phyloP scores from a whole-genome alignment of 2,888 invertebrate species.

The Esperia sulphurella region DNA sequence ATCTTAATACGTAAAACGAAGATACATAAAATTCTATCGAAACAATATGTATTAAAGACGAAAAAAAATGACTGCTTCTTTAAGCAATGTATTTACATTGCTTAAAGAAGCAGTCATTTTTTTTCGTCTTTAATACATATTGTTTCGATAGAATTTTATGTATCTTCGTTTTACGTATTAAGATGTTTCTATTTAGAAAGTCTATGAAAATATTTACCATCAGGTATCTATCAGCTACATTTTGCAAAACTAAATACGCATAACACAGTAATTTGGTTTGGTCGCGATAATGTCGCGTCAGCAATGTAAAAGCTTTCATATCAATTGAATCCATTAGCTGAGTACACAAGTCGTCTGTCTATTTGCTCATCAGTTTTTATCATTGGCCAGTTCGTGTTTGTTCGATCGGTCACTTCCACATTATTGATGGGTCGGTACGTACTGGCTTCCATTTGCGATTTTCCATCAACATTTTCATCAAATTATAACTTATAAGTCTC shows the following conservation, averaged over 20 bases:
- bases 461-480: conserved; percentile 34
- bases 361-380: conserved; percentile 79
- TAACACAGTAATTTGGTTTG: conserved; percentile 48
- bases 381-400: conserved; percentile 74
- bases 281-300: conserved; percentile 59
- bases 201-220: not conserved
- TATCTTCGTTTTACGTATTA: too few relatives aligned
- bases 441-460: conserved; percentile 38
- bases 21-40: too few relatives aligned
- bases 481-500: conserved; percentile 9
- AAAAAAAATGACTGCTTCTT: too few relatives aligned
- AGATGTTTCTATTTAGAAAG: too few relatives aligned
- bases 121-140: too few relatives aligned
- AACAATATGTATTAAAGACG: too few relatives aligned
- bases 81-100: too few relatives aligned
- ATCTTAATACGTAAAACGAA: too few relatives aligned
- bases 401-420: conserved; percentile 72
- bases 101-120: too few relatives aligned
- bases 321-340: conserved; percentile 79
- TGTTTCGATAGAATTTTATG: too few relatives aligned
- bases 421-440: conserved; percentile 72
- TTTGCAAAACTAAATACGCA: conserved; percentile 8
- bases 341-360: conserved; percentile 75
- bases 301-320: conserved; percentile 78
- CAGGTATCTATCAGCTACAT: not conserved